phyloP scores from a whole-genome alignment of 1,140 invertebrate species.

The Diorhabda carinulata region DNA sequence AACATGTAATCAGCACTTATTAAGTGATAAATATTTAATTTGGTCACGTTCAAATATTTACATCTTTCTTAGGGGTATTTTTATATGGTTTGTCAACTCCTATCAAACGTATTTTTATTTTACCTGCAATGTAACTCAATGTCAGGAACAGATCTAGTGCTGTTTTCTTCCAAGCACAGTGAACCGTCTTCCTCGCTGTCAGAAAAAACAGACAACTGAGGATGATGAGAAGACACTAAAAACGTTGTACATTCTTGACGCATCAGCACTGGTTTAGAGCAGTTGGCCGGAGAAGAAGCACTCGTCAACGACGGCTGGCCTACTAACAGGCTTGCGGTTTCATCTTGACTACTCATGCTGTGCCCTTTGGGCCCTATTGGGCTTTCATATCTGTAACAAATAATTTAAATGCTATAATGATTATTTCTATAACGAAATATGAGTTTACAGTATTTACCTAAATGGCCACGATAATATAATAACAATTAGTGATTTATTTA shows the following conservation, averaged over 20 bases:
- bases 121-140: conserved; percentile 78
- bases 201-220: conserved; percentile 70
- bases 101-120: neutral
- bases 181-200: conserved; percentile 74
- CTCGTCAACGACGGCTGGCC: conserved; percentile 54
- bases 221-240: conserved; percentile 63
- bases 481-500: too few species aligned
- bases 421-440: too few species aligned
- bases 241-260: conserved; percentile 77
- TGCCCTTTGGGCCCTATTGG: conserved; percentile 24
- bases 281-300: conserved; percentile 47
- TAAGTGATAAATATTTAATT: too few species aligned
- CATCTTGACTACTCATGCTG: conserved; percentile 64
- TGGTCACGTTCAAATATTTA: too few species aligned
- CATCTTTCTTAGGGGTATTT: too few species aligned
- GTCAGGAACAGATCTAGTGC: conserved; percentile 81
- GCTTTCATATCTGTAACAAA: conserved; percentile 29
- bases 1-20: too few species aligned
- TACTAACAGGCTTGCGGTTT: conserved; percentile 71
- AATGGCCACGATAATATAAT: too few species aligned
- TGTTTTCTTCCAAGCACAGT: conserved; percentile 59
- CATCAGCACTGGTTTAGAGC: conserved; percentile 71
- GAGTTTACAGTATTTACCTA: too few species aligned
- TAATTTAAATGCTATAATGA: neutral
- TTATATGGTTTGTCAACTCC: too few species aligned